Evolutionary conservation across 2,113 vertebrate species (phyloP), one percentile per base, ranked within the genome.

Genomic region (Takifugu flavidus): DNA sequence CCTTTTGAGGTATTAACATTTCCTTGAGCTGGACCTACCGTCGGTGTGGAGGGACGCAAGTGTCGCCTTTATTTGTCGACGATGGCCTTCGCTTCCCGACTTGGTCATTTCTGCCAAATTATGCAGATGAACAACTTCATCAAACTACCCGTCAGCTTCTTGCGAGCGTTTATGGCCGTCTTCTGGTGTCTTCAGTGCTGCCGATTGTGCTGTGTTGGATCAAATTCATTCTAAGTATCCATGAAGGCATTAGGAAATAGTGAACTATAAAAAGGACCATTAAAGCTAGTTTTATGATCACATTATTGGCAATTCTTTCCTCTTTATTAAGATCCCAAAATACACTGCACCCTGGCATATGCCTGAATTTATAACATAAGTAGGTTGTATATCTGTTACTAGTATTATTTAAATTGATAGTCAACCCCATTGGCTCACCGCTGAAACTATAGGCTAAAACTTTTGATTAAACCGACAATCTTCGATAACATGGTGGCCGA

Each of bases 191-290:
- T 51, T 49, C 20, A 1, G 26, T 63, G 43, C 46, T 42, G 51
- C 7, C 13, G 14, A n/a, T 34, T 44, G 20, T 31, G 25, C 56
- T 53, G 42, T 51, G 25, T 14, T 15, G 6, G 46, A 43, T 26
- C 2, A 8, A 49, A 71, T 34, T 27, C 27, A 46, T 60, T 52
- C 1, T 46, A 51, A 51, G 13, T 34, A 43, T 0, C 8, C 6
- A 39, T 13, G 11, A 39, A 39, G 39, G 13, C 26, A 51, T 50
- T 53, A 57, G 54, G 49, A 59, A 45, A n/a, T 29, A 8, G 5
- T 7, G 14, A 47, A 49, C 28, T 59, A 60, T 65, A 50, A 63
- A 63, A 59, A 42, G 29, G 53, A 45, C 49, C 51, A 76, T 76
- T 62, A 59, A 56, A 6, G 13, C 27, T 14, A 15, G 27, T n/a